phyloP scores from a whole-genome alignment of 2,888 invertebrate species.

The Lepidocyrtoides sp. region DNA sequence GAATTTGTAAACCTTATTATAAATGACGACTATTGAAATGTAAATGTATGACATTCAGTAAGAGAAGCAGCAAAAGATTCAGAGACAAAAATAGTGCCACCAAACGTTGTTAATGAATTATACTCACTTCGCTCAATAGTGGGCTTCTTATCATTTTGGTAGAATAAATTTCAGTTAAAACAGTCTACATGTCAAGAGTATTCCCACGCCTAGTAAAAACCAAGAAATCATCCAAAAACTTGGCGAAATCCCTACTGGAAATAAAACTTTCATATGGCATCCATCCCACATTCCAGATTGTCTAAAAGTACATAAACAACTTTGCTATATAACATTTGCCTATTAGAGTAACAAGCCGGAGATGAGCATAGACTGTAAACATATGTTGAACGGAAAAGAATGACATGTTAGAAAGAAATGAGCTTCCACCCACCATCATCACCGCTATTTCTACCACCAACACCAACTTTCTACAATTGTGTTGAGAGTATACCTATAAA shows the following conservation, averaged over 20 bases:
- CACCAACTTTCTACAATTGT: background rate
- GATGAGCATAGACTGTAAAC: background rate
- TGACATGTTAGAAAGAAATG: background rate
- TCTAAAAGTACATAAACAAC: background rate
- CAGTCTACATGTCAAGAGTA: background rate
- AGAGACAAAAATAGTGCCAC: no score
- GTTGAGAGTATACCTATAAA: background rate
- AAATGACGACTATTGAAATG: no score
- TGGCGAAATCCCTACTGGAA: background rate
- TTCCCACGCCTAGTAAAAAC: background rate
- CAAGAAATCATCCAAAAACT: slow-evolving; percentile 10
- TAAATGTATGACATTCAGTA: no score
- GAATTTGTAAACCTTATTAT: no score
- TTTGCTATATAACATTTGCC: background rate
- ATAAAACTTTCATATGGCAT: slow-evolving; percentile 27
- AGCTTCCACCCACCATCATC: background rate
- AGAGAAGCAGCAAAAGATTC: no score
- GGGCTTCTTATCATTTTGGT: background rate
- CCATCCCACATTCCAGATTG: slow-evolving; percentile 26
- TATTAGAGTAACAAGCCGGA: background rate
- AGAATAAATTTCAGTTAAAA: slow-evolving; percentile 17
- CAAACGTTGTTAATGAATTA: background rate
- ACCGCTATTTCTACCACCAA: background rate
- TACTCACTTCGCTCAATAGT: background rate
- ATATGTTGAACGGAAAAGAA: slow-evolving; percentile 4